A percentile compares a stretch with the other conserved stretches of the same genome.
These are phyloP conservation scores for Sclerodermus sp. DNA, from an alignment of 2,888 invertebrate genomes.

Conservation along the genomic window DNA sequence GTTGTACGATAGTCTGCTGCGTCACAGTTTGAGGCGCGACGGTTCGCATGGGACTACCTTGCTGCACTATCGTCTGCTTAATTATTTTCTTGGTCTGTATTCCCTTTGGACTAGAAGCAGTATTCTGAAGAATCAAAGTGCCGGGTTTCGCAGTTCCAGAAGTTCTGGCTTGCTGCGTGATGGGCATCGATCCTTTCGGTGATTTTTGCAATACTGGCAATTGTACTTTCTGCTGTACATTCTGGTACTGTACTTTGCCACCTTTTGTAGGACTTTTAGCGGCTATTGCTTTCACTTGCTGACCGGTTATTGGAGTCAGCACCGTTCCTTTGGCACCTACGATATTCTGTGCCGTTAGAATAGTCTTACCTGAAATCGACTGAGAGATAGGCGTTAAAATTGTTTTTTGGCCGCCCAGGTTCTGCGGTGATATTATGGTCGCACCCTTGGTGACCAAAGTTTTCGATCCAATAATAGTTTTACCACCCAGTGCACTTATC, in stretches of 20 bases:
- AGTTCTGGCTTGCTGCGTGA: conserved; percentile 47
- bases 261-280: conserved; percentile 41
- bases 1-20: conserved; percentile 26
- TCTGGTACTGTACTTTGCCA: conserved; percentile 45
- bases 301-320: conserved; percentile 53
- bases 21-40: conserved; percentile 25
- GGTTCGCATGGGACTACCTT: conserved; percentile 20
- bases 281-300: conserved; percentile 53
- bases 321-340: conserved; percentile 45
- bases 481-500: conserved; percentile 37
- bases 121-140: conserved; percentile 39
- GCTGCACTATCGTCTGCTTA: conserved; percentile 31
- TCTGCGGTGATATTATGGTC: conserved; percentile 40
- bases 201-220: conserved; percentile 52
- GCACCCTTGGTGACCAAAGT: conserved; percentile 39
- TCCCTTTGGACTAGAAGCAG: conserved; percentile 25
- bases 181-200: conserved; percentile 42
- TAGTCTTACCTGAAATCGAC: conserved; percentile 33
- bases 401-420: conserved; percentile 36
- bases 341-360: conserved; percentile 38
- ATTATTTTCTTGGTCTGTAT: conserved; percentile 32
- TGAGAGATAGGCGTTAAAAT: conserved; percentile 42
- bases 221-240: conserved; percentile 41
- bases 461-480: conserved; percentile 42
- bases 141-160: conserved; percentile 51